phyloP scores from a whole-genome alignment of 2,113 vertebrate genomes.

The Delphinapterus leucas region DNA sequence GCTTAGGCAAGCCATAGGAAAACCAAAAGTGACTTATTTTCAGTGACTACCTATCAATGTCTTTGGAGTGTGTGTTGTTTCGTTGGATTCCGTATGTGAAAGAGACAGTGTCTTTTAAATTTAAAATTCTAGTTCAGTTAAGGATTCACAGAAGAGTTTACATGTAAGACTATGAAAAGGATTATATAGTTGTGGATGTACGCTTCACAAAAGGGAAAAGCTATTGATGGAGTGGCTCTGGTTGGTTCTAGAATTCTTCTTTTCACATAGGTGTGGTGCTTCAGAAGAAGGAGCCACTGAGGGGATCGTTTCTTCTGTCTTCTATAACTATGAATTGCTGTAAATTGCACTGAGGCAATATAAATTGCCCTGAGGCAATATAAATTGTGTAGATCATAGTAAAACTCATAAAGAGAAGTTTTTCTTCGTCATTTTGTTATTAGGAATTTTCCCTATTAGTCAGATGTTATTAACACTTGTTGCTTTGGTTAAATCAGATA shows the following conservation, averaged over 20 bases:
- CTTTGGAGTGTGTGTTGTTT: neutral
- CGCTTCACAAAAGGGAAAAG: neutral
- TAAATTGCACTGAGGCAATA: neutral
- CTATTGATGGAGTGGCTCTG: neutral
- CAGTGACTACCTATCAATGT: neutral
- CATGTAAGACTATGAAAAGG: neutral
- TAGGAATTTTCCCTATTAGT: neutral
- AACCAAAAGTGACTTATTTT: neutral
- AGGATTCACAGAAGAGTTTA: neutral
- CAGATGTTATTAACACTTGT: neutral
- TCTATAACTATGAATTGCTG: neutral
- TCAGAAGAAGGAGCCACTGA: neutral
- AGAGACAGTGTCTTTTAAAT: neutral
- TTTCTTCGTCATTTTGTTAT: neutral
- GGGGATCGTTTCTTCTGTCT: neutral
- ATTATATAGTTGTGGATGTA: neutral
- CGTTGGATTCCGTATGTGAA: neutral
- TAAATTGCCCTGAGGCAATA: neutral
- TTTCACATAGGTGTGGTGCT: neutral
- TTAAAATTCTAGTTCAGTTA: neutral
- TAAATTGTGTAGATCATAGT: neutral
- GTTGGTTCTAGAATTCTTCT: neutral
- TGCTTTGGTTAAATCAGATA: neutral
- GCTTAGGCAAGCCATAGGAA: neutral
- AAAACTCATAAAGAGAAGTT: neutral